Conservation (phyloP, 2,888 invertebrate genomes). For the Drosophila neotestacea region DNA sequence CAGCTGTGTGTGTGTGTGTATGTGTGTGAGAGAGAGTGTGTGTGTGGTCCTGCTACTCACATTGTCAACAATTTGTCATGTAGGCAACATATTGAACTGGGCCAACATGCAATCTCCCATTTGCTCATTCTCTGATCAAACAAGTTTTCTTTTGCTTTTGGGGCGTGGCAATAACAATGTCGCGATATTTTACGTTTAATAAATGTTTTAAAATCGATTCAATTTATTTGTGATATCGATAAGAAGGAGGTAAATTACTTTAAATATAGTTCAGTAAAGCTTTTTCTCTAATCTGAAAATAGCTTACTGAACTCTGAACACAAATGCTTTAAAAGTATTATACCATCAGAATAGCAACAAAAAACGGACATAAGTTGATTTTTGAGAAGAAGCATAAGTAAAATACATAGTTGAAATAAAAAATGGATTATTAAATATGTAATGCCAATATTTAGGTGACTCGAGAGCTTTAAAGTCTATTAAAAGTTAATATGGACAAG, state of each 20-base stretch:
- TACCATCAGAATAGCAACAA: too few relatives aligned
- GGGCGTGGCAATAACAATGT: slow-evolving; percentile 13
- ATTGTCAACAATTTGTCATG: slow-evolving; percentile 78
- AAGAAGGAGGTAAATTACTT: neutral
- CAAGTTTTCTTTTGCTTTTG: neutral
- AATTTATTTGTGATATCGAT: slow-evolving; percentile 3
- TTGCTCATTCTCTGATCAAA: neutral
- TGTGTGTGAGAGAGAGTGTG: neutral
- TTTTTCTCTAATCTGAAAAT: too few relatives aligned
- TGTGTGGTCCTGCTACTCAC: slow-evolving; percentile 63
- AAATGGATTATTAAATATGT: too few relatives aligned
- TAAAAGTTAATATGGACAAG: too few relatives aligned
- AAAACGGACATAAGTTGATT: too few relatives aligned
- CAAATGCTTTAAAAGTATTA: too few relatives aligned
- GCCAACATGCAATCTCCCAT: slow-evolving; percentile 14
- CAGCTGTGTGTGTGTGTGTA: slow-evolving; percentile 8
- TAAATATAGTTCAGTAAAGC: neutral
- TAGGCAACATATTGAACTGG: slow-evolving; percentile 31
- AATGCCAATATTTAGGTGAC: too few relatives aligned
- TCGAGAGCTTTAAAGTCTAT: too few relatives aligned
- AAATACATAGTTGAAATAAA: too few relatives aligned
- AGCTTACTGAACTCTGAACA: too few relatives aligned
- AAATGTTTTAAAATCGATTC: neutral
- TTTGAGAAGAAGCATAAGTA: too few relatives aligned
- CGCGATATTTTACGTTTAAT: neutral